Conservation (phyloP, 1,140 invertebrate genomes). For the Orchesella cincta region DNA sequence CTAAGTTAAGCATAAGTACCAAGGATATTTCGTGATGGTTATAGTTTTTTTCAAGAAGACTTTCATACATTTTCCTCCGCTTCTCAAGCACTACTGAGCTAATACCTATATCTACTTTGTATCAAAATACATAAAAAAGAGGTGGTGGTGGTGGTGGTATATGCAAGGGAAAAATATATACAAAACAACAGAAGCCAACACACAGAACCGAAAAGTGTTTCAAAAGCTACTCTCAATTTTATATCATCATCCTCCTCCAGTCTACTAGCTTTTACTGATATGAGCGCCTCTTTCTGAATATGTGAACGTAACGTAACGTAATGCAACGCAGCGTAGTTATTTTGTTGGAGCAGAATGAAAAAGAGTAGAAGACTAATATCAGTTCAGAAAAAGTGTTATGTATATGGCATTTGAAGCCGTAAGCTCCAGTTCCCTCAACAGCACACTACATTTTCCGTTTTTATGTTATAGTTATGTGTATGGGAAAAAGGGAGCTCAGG, state of each 20-base stretch:
- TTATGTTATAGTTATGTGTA: conserved; percentile 30
- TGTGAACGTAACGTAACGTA: not conserved
- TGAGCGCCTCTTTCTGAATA: not conserved
- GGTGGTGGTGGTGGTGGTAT: too few relatives aligned
- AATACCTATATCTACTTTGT: not conserved
- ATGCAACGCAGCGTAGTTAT: not conserved
- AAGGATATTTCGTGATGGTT: conserved; percentile 25
- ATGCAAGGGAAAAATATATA: not conserved
- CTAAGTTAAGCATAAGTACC: conserved; percentile 3
- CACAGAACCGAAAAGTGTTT: conserved; percentile 17
- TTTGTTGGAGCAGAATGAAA: conserved; percentile 12
- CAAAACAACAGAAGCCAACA: conserved; percentile 1
- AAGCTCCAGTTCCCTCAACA: conserved; percentile 15
- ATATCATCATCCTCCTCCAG: conserved; percentile 22
- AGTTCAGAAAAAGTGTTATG: conserved; percentile 29
- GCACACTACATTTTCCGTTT: conserved; percentile 22
- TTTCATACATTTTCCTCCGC: not conserved
- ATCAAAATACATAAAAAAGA: not conserved
- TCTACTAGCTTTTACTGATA: not conserved
- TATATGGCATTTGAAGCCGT: conserved; percentile 19
- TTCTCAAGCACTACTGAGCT: not conserved
- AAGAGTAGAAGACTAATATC: conserved; percentile 26
- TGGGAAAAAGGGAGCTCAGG: conserved; percentile 28
- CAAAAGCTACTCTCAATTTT: conserved; percentile 26
- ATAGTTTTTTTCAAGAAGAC: conserved; percentile 20